Conservation (phyloP, 2,888 invertebrate species). For the Pedicia rivosa region DNA sequence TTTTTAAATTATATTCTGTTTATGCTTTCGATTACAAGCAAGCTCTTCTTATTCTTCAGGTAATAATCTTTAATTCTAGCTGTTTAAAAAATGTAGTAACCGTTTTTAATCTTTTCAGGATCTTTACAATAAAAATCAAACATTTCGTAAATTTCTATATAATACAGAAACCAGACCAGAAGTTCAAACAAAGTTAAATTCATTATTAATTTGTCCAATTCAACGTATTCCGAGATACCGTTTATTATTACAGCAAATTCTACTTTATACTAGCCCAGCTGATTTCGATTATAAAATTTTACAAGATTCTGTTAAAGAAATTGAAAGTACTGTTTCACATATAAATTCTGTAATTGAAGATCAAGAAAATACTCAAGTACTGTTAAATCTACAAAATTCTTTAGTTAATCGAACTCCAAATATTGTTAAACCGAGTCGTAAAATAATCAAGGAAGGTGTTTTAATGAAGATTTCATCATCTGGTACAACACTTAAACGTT, state of each 20-base stretch:
- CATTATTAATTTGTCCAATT: constrained; percentile 60
- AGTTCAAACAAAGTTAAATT: constrained; percentile 49
- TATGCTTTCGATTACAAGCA: constrained; percentile 60
- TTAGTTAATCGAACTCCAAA: constrained; percentile 43
- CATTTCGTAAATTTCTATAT: constrained; percentile 39
- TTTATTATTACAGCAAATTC: constrained; percentile 49
- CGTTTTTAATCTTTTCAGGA: constrained; percentile 22
- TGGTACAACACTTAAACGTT: constrained; percentile 36
- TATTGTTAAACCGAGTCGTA: constrained; percentile 45
- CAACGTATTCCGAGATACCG: constrained; percentile 65
- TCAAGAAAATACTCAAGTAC: constrained; percentile 51
- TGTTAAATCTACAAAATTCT: constrained; percentile 49
- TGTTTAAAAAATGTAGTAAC: not conserved
- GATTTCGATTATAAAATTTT: constrained; percentile 39
- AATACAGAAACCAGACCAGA: constrained; percentile 52
- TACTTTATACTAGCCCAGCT: constrained; percentile 38
- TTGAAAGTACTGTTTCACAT: constrained; percentile 50
- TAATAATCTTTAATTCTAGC: constrained; percentile 18
- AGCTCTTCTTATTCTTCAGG: constrained; percentile 42
- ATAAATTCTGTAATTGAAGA: constrained; percentile 57
- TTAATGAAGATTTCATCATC: constrained; percentile 39
- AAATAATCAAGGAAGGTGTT: constrained; percentile 48
- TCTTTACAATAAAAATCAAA: constrained; percentile 33
- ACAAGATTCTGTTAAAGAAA: constrained; percentile 45
- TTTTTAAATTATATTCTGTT: constrained; percentile 59